Conservation (phyloP, 1,140 invertebrate species). For the Matsumurasca onukii region DNA sequence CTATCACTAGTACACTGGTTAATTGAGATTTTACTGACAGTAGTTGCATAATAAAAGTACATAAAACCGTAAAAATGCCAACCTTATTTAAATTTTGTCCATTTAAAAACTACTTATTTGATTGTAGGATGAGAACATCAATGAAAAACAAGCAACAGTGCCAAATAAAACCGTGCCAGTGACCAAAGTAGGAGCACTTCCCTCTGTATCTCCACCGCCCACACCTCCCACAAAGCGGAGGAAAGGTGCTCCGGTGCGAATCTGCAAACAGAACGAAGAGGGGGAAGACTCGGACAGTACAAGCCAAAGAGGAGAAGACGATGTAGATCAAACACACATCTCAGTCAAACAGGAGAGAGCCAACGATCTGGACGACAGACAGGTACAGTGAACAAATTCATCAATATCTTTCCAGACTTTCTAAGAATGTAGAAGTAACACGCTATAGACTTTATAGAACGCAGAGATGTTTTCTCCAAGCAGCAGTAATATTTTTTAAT, state of each 20-base stretch:
- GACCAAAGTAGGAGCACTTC: slow-evolving; percentile 18
- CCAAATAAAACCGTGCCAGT: slow-evolving; percentile 24
- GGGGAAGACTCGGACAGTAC: slow-evolving; percentile 35
- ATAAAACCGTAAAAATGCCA: too few species aligned
- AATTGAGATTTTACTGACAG: too few species aligned
- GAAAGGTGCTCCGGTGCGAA: slow-evolving; percentile 38
- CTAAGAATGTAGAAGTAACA: too few species aligned
- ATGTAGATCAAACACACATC: slow-evolving; percentile 30
- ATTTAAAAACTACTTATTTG: too few species aligned
- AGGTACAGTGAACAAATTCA: too few species aligned
- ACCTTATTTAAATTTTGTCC: too few species aligned
- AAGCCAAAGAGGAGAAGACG: slow-evolving; percentile 25
- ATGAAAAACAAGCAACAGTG: slow-evolving; percentile 10
- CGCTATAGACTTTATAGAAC: too few species aligned
- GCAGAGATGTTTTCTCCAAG: too few species aligned
- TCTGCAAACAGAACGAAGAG: slow-evolving; percentile 37
- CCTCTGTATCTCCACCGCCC: slow-evolving; percentile 25
- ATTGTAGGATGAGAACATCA: slow-evolving; percentile 3
- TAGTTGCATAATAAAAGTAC: too few species aligned
- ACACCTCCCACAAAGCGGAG: slow-evolving; percentile 35
- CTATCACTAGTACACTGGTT: too few species aligned
- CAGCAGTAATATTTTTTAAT: too few species aligned
- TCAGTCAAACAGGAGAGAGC: slow-evolving; percentile 34
- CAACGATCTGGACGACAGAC: slow-evolving; percentile 31
- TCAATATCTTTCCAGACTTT: too few species aligned